Conservation (phyloP, 2,113 vertebrate species). For the Potamarius usumacintae region DNA sequence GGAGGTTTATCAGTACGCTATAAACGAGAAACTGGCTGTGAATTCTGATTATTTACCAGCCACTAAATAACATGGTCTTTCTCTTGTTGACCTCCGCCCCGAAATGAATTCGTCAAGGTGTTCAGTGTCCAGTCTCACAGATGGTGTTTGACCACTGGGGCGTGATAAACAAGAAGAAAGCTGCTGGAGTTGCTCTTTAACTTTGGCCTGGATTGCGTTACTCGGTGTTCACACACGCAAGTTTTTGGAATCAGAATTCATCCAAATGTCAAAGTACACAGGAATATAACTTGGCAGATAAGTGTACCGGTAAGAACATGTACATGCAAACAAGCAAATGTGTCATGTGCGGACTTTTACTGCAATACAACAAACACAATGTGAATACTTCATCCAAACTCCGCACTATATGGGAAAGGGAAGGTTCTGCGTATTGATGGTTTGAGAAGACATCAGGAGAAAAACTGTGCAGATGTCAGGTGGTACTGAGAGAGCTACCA, state of each 20-base stretch:
- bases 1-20: neutral
- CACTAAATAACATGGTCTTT: neutral
- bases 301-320: neutral
- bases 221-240: neutral
- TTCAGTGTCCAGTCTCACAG: neutral
- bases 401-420: too few relatives aligned
- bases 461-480: too few relatives aligned
- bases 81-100: neutral
- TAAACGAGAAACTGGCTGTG: neutral
- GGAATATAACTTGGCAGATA: neutral
- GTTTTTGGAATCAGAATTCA: neutral
- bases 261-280: neutral
- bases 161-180: neutral
- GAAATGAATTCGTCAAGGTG: neutral
- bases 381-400: neutral
- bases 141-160: neutral
- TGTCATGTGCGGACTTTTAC: neutral
- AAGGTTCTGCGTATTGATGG: neutral
- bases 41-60: neutral
- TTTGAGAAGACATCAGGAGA: too few relatives aligned
- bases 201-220: neutral
- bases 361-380: neutral
- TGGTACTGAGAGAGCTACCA: neutral
- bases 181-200: neutral
- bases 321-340: neutral